Conservation (phyloP, 1,140 invertebrate species). For the Pentalonia nigronervosa region DNA sequence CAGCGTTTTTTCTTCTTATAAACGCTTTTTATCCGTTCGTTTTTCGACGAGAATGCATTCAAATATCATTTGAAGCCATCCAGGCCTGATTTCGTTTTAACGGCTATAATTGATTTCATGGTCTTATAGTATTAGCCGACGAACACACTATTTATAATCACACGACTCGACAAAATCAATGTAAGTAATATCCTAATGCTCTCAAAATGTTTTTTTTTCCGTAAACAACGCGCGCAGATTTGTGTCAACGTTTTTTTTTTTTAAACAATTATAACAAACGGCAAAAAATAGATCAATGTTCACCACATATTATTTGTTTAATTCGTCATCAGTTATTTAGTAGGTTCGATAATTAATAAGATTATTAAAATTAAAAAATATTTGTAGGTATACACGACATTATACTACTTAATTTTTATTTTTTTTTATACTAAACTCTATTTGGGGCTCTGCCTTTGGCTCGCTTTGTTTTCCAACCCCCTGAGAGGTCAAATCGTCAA, state of each 20-base stretch:
- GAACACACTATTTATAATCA: not conserved
- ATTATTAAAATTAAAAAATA: not conserved
- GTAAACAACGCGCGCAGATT: not conserved
- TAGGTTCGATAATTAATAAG: not conserved
- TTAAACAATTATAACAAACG: not conserved
- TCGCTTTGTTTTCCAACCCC: not conserved
- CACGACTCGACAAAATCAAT: not conserved
- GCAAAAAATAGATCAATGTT: not conserved
- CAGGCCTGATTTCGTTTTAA: not conserved
- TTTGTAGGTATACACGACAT: too few relatives aligned
- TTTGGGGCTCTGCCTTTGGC: too few relatives aligned
- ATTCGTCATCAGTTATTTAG: not conserved
- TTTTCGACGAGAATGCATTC: not conserved
- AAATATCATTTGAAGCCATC: not conserved
- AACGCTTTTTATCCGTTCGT: not conserved
- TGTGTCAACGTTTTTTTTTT: not conserved
- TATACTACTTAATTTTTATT: not conserved
- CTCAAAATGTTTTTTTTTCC: not conserved
- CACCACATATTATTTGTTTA: not conserved
- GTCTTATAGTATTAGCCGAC: not conserved
- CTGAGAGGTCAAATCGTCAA: too few relatives aligned
- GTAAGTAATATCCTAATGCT: not conserved
- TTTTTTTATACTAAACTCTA: not conserved
- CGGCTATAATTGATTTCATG: not conserved
- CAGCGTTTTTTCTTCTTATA: not conserved